Evolutionary conservation across 2,888 invertebrate genomes (phyloP).

Genomic region (Watsonalla cultraria): DNA sequence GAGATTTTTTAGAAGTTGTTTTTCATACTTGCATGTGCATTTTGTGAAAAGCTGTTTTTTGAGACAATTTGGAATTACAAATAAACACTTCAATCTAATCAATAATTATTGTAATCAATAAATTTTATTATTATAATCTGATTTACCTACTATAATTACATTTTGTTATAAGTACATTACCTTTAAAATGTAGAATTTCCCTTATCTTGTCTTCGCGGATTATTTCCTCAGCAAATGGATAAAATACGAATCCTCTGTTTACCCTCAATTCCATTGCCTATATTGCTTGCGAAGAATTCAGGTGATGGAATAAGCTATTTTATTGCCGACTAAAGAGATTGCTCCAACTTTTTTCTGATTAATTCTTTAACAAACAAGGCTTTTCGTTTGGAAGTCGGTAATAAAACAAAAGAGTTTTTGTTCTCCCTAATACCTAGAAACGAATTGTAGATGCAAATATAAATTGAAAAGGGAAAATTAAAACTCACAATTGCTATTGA

Average conservation of each 20-base stretch:
- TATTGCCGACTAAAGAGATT: not conserved
- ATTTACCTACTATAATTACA: too few relatives aligned
- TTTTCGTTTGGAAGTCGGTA: not conserved
- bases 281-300: not conserved
- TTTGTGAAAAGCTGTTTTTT: too few relatives aligned
- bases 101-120: too few relatives aligned
- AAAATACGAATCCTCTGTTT: constrained; percentile 3
- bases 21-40: too few relatives aligned
- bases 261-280: not conserved
- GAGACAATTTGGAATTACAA: too few relatives aligned
- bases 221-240: constrained; percentile 4
- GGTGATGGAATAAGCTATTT: not conserved
- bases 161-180: constrained; percentile 9
- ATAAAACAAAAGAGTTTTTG: not conserved
- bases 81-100: too few relatives aligned
- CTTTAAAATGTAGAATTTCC: constrained; percentile 22
- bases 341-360: not conserved
- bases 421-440: not conserved
- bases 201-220: constrained; percentile 18
- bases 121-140: too few relatives aligned
- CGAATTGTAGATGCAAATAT: not conserved
- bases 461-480: not conserved
- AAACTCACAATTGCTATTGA: not conserved
- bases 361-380: not conserved
- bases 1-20: too few relatives aligned